A percentile compares a stretch with the other conserved stretches of the same genome.
Conservation (phyloP, 2,888 invertebrate species). For the Thymelicus sylvestris region DNA sequence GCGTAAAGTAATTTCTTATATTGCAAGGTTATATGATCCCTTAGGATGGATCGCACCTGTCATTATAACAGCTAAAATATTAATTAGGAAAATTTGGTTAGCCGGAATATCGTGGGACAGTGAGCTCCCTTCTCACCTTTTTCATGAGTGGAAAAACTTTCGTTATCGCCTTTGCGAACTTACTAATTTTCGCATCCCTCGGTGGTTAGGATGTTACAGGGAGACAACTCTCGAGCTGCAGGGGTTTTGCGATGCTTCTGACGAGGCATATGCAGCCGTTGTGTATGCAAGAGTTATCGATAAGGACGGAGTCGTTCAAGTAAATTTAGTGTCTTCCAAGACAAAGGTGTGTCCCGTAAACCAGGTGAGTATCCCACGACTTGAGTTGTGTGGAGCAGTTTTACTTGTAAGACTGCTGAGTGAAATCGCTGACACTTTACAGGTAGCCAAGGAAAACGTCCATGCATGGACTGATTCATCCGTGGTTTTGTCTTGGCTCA, state of each 20-base stretch:
- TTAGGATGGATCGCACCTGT: conserved; percentile 16
- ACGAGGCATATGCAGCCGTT: conserved; percentile 1
- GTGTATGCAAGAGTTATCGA: conserved; percentile 1
- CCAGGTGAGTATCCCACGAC: neutral
- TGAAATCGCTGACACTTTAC: no score
- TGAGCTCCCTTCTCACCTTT: conserved; percentile 1
- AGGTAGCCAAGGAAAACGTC: no score
- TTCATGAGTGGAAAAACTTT: conserved; percentile 1
- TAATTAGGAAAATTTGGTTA: conserved; percentile 25
- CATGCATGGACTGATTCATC: neutral
- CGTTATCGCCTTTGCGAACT: neutral
- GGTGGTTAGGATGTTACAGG: conserved; percentile 1
- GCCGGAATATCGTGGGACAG: neutral
- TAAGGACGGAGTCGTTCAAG: neutral
- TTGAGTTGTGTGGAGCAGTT: neutral
- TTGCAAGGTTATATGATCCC: neutral
- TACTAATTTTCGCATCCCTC: conserved; percentile 9
- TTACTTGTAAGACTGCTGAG: no score
- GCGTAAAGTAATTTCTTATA: conserved; percentile 7
- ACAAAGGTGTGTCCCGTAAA: conserved; percentile 6
- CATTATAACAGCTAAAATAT: conserved; percentile 9
- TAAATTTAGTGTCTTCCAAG: neutral
- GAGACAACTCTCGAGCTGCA: neutral
- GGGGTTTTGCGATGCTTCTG: no score
- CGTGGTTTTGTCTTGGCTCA: no score